These are phyloP conservation scores for Gortyna flavago DNA, from an alignment of 2,888 invertebrate genomes.

Conservation along the genomic window DNA sequence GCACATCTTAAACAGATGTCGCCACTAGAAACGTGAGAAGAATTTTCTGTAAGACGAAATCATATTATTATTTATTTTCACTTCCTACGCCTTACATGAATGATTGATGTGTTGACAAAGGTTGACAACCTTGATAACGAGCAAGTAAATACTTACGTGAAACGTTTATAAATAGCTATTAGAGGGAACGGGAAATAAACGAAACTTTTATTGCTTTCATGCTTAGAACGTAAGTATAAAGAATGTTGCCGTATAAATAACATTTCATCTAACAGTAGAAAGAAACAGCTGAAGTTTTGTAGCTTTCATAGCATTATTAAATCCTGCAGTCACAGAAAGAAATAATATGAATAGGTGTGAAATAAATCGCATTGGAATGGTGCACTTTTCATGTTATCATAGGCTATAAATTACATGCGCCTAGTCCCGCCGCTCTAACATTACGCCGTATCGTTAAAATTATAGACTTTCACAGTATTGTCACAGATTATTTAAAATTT, in stretches of 20 bases:
- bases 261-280: conserved; percentile 16
- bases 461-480: conserved; percentile 42
- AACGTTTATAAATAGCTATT: conserved; percentile 51
- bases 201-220: conserved; percentile 36
- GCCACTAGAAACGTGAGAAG: conserved; percentile 1
- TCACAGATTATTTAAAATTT: conserved; percentile 33
- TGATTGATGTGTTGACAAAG: conserved; percentile 50
- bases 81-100: conserved; percentile 17
- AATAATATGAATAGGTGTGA: conserved; percentile 46
- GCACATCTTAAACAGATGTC: conserved; percentile 39
- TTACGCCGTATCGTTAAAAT: conserved; percentile 38
- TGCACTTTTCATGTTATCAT: conserved; percentile 66
- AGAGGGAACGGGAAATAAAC: conserved; percentile 30
- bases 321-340: conserved; percentile 29
- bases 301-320: conserved; percentile 31
- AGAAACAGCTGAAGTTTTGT: conserved; percentile 12
- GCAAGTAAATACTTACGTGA: conserved; percentile 52
- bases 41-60: conserved; percentile 1
- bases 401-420: conserved; percentile 59
- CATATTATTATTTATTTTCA: conserved; percentile 44
- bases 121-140: conserved; percentile 50
- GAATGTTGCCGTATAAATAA: conserved; percentile 15
- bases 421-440: conserved; percentile 38
- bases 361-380: conserved; percentile 60
- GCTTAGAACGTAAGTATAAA: conserved; percentile 5